Percentiles rank a stretch among this genome's conserved stretches.
phyloP scores from a whole-genome alignment of 1,140 invertebrate genomes.

The Adelges cooleyi region DNA sequence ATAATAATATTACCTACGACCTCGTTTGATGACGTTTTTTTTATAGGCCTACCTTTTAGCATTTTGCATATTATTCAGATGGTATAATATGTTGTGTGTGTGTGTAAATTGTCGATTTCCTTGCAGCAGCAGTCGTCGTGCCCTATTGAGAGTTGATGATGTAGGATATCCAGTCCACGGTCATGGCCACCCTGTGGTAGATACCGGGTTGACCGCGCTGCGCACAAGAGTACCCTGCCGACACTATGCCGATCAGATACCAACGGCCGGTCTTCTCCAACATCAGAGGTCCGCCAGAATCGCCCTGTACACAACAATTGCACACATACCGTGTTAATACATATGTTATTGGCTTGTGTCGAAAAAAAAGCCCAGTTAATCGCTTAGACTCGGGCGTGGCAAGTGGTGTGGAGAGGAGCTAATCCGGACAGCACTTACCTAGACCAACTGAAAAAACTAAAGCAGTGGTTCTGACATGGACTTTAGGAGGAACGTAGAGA shows the following conservation, averaged over 20 bases:
- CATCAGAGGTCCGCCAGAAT: constrained; percentile 82
- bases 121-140: background rate
- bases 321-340: too few species aligned
- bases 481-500: too few species aligned
- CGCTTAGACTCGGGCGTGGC: too few species aligned
- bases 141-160: constrained; percentile 34
- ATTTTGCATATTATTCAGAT: too few species aligned
- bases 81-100: background rate
- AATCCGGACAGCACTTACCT: too few species aligned
- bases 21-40: background rate
- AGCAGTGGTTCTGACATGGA: too few species aligned
- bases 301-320: constrained; percentile 46
- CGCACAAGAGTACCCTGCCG: constrained; percentile 85
- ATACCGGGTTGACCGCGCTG: constrained; percentile 84
- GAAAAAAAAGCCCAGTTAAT: too few species aligned
- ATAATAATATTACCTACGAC: background rate
- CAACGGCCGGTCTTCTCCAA: constrained; percentile 70
- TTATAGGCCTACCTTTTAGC: too few species aligned
- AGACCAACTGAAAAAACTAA: too few species aligned
- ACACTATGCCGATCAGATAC: constrained; percentile 83
- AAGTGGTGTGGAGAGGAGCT: too few species aligned
- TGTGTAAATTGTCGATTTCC: background rate
- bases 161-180: constrained; percentile 75
- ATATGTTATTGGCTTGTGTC: too few species aligned
- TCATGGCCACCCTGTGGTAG: constrained; percentile 84